These are phyloP conservation scores for Xylota segnis DNA, from an alignment of 2,888 invertebrate genomes.

Conservation along the genomic window DNA sequence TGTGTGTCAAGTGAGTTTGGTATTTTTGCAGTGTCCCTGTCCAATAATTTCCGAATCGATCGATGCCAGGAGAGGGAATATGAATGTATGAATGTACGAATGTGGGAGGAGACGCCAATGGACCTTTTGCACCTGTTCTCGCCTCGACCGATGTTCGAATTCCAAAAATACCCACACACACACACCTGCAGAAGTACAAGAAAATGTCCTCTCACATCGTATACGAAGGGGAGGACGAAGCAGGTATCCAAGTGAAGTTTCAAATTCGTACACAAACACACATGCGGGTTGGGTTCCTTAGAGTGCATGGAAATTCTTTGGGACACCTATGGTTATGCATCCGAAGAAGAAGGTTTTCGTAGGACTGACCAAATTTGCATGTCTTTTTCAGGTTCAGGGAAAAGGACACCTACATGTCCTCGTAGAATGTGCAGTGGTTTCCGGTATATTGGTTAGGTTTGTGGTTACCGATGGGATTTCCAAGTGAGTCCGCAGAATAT, in stretches of 20 bases:
- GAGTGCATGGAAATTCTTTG: constrained; percentile 37
- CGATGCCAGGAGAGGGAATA: constrained; percentile 19
- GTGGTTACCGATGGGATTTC: constrained; percentile 36
- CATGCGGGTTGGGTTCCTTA: neutral
- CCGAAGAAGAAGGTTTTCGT: neutral
- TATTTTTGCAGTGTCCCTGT: constrained; percentile 56
- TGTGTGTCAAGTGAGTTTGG: constrained; percentile 63
- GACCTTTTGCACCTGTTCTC: constrained; percentile 38
- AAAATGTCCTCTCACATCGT: constrained; percentile 18
- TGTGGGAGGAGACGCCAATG: neutral
- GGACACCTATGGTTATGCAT: constrained; percentile 39
- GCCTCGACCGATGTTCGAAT: constrained; percentile 31
- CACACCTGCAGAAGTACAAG: constrained; percentile 6
- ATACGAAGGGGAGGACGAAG: neutral
- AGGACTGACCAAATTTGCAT: neutral
- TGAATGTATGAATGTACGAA: constrained; percentile 11
- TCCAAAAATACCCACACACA: constrained; percentile 29
- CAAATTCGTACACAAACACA: constrained; percentile 1
- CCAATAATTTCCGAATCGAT: constrained; percentile 68
- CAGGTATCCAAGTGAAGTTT: neutral
- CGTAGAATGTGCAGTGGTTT: constrained; percentile 32
- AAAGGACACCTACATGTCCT: neutral
- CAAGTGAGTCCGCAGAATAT: neutral
- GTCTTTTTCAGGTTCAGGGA: constrained; percentile 19
- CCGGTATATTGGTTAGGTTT: constrained; percentile 29